Percentiles rank a stretch among this genome's conserved stretches.
Conservation (phyloP, 2,797 vertebrate genomes). For the Paguma larvata region DNA sequence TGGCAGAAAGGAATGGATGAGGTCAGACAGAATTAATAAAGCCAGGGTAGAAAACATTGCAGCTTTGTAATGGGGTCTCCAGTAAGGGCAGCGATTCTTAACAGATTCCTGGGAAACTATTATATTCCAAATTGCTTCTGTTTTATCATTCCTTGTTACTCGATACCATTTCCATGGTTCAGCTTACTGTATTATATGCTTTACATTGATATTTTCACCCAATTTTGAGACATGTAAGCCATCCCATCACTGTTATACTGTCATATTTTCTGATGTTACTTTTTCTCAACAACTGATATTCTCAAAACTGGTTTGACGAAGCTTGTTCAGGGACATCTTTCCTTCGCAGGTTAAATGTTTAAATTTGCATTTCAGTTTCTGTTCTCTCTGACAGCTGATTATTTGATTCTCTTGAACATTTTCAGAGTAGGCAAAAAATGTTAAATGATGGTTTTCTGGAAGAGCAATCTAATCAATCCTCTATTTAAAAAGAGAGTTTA, state of each 20-base stretch:
- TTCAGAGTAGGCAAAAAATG: slow-evolving; percentile 62
- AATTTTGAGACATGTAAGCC: background rate
- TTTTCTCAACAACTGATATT: slow-evolving; percentile 1
- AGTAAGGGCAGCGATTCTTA: background rate
- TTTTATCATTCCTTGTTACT: slow-evolving; percentile 31
- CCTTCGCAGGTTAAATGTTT: slow-evolving; percentile 9
- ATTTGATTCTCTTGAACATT: slow-evolving; percentile 70
- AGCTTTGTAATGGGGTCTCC: background rate
- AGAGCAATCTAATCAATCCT: slow-evolving; percentile 65
- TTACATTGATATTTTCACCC: background rate
- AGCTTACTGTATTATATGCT: background rate
- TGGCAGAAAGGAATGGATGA: background rate
- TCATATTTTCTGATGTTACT: background rate
- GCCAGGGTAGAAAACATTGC: background rate
- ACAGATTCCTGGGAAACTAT: background rate
- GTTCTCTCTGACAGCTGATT: slow-evolving; percentile 48
- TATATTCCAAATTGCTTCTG: slow-evolving; percentile 14
- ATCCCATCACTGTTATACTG: slow-evolving; percentile 2
- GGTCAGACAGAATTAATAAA: background rate
- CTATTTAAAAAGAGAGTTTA: slow-evolving; percentile 61
- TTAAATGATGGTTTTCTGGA: slow-evolving; percentile 47
- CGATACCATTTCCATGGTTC: background rate
- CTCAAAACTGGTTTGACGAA: slow-evolving; percentile 13
- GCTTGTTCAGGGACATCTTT: slow-evolving; percentile 45
- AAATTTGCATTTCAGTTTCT: slow-evolving; percentile 56